A percentile compares a stretch with the other conserved stretches of the same genome.
Evolutionary conservation across 2,113 vertebrate species (phyloP).

Genomic region (Spheniscus mendiculus): DNA sequence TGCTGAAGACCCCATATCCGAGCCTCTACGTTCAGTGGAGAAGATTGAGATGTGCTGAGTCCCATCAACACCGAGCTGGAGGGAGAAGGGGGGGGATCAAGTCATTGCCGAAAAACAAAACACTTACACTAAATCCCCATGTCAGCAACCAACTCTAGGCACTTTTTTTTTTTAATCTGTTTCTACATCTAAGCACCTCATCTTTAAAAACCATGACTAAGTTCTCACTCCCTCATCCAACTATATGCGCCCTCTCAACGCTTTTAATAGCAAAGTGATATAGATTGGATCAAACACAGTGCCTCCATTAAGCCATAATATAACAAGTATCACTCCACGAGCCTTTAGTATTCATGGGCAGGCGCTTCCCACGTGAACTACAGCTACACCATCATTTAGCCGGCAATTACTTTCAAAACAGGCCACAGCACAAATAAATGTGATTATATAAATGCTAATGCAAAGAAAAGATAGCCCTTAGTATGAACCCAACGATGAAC

Average conservation of each 20-base stretch:
- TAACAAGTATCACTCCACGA: background rate
- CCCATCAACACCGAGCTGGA: background rate
- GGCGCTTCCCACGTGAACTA: accelerated
- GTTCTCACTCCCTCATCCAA: background rate
- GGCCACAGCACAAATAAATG: background rate
- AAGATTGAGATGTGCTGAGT: accelerated
- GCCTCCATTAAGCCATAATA: background rate
- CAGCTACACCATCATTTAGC: background rate
- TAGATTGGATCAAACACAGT: background rate
- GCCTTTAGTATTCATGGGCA: background rate
- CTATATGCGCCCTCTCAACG: accelerated
- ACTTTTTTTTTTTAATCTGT: background rate
- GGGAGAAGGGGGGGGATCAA: background rate
- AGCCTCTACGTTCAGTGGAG: accelerated
- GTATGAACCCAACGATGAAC: background rate
- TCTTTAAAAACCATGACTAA: background rate
- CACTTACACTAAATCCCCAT: background rate
- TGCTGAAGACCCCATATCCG: accelerated
- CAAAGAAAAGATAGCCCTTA: background rate
- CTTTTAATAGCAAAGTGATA: background rate
- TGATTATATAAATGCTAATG: background rate
- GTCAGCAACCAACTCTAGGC: background rate
- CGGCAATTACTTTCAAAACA: background rate
- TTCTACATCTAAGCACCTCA: background rate
- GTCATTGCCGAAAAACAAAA: background rate